These are phyloP conservation scores for Sarcophaga variegata DNA, from an alignment of 2,888 invertebrate species.

Conservation along the genomic window DNA sequence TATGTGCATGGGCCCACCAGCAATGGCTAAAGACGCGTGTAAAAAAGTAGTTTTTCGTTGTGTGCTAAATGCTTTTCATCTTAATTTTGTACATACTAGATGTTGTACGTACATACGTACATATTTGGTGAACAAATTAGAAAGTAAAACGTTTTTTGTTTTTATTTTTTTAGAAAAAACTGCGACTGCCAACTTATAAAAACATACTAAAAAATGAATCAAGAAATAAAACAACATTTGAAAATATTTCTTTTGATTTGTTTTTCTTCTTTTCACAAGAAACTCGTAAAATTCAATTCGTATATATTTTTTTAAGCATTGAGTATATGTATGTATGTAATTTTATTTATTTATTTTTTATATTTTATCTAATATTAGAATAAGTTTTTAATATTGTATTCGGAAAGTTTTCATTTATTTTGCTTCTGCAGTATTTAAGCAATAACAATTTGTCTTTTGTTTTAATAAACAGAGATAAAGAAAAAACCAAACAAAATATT, in stretches of 20 bases:
- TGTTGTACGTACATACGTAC: constrained; percentile 23
- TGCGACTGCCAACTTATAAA: constrained; percentile 21
- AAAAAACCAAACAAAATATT: neutral
- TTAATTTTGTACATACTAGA: constrained; percentile 66
- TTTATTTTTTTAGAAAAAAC: neutral
- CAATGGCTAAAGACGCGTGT: constrained; percentile 51
- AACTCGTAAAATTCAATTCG: neutral
- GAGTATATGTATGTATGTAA: constrained; percentile 6
- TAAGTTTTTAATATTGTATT: constrained; percentile 13
- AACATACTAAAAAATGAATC: constrained; percentile 11
- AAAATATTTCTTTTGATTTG: constrained; percentile 35
- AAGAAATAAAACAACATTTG: constrained; percentile 48
- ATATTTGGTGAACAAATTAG: constrained; percentile 71
- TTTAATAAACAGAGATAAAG: constrained; percentile 44
- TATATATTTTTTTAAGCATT: constrained; percentile 4
- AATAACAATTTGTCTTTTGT: constrained; percentile 14
- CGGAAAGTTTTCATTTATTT: constrained; percentile 9
- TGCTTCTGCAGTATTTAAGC: constrained; percentile 15
- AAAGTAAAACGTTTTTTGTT: constrained; percentile 71
- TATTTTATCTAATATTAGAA: constrained; percentile 10
- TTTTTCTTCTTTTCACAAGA: neutral
- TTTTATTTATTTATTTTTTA: constrained; percentile 17
- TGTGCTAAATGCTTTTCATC: constrained; percentile 31
- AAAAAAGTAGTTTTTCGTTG: constrained; percentile 46
- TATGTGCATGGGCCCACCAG: constrained; percentile 12